Conservation (phyloP, 1,140 invertebrate species). For the Conopomorpha cramerella region DNA sequence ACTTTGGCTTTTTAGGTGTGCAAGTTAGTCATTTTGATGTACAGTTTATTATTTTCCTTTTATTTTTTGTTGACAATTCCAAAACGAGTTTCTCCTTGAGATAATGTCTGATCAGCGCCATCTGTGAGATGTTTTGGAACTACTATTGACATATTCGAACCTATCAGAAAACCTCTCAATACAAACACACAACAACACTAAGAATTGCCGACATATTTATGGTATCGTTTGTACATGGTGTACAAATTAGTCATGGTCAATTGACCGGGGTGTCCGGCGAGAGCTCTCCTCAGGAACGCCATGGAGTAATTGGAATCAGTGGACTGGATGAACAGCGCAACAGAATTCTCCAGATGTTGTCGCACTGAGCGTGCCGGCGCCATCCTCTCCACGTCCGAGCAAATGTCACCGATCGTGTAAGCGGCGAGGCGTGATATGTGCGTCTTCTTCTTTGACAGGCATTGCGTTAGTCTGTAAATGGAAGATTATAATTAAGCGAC, state of each 20-base stretch:
- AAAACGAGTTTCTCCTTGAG: too few species aligned
- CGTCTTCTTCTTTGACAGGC: conserved; percentile 33
- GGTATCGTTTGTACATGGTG: conserved; percentile 40
- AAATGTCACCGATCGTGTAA: conserved; percentile 36
- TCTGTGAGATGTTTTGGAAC: too few species aligned
- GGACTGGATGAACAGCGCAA: conserved; percentile 28
- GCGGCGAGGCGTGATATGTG: conserved; percentile 38
- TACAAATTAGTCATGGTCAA: conserved; percentile 38
- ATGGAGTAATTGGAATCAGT: conserved; percentile 28
- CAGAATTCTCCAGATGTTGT: conserved; percentile 38
- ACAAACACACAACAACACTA: conserved; percentile 10
- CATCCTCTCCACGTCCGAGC: conserved; percentile 19
- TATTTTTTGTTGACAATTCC: too few species aligned
- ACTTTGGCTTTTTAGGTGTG: too few species aligned
- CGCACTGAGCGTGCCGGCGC: conserved; percentile 25
- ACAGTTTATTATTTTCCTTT: too few species aligned
- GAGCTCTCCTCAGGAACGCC: conserved; percentile 29
- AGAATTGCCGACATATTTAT: conserved; percentile 49
- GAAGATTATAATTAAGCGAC: neutral
- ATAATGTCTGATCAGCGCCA: too few species aligned
- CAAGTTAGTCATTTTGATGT: too few species aligned
- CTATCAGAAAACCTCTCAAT: neutral
- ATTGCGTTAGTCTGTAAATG: conserved; percentile 38
- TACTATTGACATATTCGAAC: too few species aligned
- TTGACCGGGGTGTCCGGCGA: conserved; percentile 26